Evolutionary conservation across 2,888 invertebrate genomes (phyloP), one percentile per base, ranked within the genome.

Genomic region (Hypolimnas misippus): DNA sequence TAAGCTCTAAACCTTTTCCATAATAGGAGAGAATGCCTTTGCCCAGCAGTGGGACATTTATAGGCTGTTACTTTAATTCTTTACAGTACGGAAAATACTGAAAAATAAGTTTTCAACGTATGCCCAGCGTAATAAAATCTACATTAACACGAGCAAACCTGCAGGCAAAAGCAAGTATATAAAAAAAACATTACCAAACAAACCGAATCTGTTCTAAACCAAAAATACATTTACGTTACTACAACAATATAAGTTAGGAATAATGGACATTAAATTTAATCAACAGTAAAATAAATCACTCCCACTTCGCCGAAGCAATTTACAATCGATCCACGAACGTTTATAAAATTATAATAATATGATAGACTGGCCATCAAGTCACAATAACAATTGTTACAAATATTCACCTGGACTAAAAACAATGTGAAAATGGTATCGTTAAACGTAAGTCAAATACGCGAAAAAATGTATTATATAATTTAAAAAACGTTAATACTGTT

Each of bases 211-310:
- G n/a, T 38, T n/a, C 4, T 38, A 14, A 4, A 42, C 1, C 10
- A 8, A 29, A 29, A 14, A 49, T 29, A 49, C 8, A 7, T 49
- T 6, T 29, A 14, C n/a, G n/a, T n/a, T n/a, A n/a, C n/a, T n/a
- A n/a, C 14, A 29, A 25, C 7, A 60, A 38, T 8, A 49, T 60
- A 46, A 40, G 25, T 46, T 38, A 33, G 33, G 35, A 40, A 52
- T 54, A 46, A 60, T 49, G 7, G 38, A 38, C 46, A 35, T 54
- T 60, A 60, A 62, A 57, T 53, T 50, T 14, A 62, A 62, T 57
- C 53, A 65, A 65, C 57, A 55, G 53, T 57, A 33, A 58, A 65
- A 65, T 62, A 65, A 65, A 65, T 65, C 62, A 65, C 65, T 31
- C 65, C 65, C 57, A 65, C 65, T 21, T 17, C 31, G 12, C 16